Conservation (phyloP, 2,888 invertebrate genomes). For the Oscheius onirici region DNA sequence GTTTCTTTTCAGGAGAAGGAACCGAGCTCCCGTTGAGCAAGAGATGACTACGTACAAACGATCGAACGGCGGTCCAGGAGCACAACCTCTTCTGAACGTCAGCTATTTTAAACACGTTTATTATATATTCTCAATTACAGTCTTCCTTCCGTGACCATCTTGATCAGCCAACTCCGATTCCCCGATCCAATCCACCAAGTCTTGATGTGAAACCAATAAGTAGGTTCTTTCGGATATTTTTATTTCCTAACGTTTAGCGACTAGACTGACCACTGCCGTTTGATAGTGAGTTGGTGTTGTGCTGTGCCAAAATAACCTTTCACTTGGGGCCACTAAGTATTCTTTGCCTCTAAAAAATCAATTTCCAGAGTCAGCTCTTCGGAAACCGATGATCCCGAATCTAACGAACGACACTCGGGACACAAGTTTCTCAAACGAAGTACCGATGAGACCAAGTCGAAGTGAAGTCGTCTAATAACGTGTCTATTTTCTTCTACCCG, state of each 20-base stretch:
- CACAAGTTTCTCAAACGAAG: slow-evolving; percentile 44
- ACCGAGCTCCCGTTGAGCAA: slow-evolving; percentile 25
- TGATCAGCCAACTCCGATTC: slow-evolving; percentile 18
- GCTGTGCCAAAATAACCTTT: not conserved
- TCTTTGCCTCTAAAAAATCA: not conserved
- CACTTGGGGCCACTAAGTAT: not conserved
- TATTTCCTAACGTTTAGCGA: not conserved
- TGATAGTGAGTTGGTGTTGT: slow-evolving; percentile 32
- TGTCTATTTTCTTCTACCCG: not conserved
- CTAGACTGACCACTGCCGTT: slow-evolving; percentile 19
- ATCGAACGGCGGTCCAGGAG: not conserved
- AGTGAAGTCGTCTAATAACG: slow-evolving; percentile 46
- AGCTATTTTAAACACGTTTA: not conserved
- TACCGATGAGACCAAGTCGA: slow-evolving; percentile 45
- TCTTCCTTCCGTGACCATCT: slow-evolving; percentile 35
- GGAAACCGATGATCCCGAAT: slow-evolving; percentile 33
- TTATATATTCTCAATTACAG: not conserved
- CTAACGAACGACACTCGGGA: slow-evolving; percentile 42
- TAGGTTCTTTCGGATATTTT: slow-evolving; percentile 20
- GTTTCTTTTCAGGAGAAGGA: slow-evolving; percentile 26
- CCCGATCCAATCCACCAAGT: slow-evolving; percentile 42
- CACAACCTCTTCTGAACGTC: slow-evolving; percentile 18
- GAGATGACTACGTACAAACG: slow-evolving; percentile 11
- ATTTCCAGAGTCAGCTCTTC: slow-evolving; percentile 60
- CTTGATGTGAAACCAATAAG: slow-evolving; percentile 44